A percentile compares a stretch with the other conserved stretches of the same genome.
Conservation (phyloP, 2,113 vertebrate genomes). For the Sphaerodactylus townsendi region DNA sequence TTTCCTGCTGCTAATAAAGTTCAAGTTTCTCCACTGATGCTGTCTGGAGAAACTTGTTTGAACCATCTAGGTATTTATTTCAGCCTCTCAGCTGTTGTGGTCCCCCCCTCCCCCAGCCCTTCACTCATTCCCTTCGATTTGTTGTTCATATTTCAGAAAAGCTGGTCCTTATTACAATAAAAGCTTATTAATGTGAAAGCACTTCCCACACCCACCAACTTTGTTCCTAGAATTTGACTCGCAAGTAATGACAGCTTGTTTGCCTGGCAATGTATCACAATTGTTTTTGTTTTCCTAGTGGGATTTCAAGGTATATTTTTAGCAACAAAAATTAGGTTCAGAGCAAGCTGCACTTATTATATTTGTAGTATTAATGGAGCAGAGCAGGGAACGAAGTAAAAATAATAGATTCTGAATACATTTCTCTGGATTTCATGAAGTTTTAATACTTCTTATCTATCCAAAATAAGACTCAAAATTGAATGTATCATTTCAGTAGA, state of each 20-base stretch:
- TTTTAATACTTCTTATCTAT: background rate
- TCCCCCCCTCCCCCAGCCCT: background rate
- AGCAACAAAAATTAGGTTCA: background rate
- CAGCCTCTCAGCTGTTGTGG: background rate
- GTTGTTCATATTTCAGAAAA: slow-evolving; percentile 20
- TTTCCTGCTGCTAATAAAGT: slow-evolving; percentile 50
- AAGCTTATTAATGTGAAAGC: slow-evolving; percentile 4
- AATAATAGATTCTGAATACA: background rate
- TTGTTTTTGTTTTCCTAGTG: slow-evolving; percentile 9
- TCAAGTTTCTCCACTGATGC: slow-evolving; percentile 32
- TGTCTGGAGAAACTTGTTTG: background rate
- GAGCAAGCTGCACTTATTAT: background rate
- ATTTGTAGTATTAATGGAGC: background rate
- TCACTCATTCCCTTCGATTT: slow-evolving; percentile 17
- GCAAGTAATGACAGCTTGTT: slow-evolving; percentile 32
- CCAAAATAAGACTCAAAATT: background rate
- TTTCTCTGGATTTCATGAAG: background rate
- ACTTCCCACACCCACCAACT: slow-evolving; percentile 21
- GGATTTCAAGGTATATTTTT: background rate
- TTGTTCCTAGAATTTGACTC: slow-evolving; percentile 9
- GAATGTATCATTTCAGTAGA: background rate
- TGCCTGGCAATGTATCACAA: slow-evolving; percentile 2
- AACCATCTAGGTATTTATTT: slow-evolving; percentile 6
- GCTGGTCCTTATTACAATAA: slow-evolving; percentile 5
- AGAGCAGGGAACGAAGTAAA: background rate